Evolutionary conservation across 2,888 invertebrate species (phyloP).

Genomic region (Mesodorylaimus sp.): DNA sequence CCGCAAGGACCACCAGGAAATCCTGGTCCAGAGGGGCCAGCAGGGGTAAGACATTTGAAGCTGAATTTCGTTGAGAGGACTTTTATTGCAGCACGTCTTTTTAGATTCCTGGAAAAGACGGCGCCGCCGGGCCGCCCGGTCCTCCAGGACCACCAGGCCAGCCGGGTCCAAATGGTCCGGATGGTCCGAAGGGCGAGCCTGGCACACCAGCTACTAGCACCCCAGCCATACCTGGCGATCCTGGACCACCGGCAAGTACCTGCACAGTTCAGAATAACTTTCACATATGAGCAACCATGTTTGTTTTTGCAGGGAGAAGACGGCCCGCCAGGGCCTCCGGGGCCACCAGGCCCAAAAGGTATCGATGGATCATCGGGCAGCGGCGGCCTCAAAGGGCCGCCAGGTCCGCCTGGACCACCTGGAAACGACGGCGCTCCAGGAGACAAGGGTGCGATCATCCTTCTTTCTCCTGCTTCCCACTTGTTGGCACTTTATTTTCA

Average conservation of each 20-base stretch:
- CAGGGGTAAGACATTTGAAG: too few relatives aligned
- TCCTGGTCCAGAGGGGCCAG: too few relatives aligned
- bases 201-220: conserved; percentile 2
- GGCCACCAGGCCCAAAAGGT: neutral
- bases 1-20: too few relatives aligned
- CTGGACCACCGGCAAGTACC: conserved; percentile 17
- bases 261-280: conserved; percentile 13
- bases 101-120: conserved; percentile 6
- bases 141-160: conserved; percentile 8
- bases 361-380: neutral
- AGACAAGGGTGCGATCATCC: too few relatives aligned
- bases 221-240: conserved; percentile 16
- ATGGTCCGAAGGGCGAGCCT: conserved; percentile 2
- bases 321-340: conserved; percentile 5
- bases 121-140: conserved; percentile 6
- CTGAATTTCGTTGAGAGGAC: too few relatives aligned
- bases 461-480: too few relatives aligned
- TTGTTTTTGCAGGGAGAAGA: neutral
- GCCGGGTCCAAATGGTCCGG: neutral
- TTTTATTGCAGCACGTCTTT: too few relatives aligned
- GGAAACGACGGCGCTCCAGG: too few relatives aligned
- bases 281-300: conserved; percentile 14
- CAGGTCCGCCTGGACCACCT: conserved; percentile 9
- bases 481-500: too few relatives aligned
- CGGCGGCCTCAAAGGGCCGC: conserved; percentile 3